Conservation (phyloP, 2,797 vertebrate species). For the Anabas testudineus region DNA sequence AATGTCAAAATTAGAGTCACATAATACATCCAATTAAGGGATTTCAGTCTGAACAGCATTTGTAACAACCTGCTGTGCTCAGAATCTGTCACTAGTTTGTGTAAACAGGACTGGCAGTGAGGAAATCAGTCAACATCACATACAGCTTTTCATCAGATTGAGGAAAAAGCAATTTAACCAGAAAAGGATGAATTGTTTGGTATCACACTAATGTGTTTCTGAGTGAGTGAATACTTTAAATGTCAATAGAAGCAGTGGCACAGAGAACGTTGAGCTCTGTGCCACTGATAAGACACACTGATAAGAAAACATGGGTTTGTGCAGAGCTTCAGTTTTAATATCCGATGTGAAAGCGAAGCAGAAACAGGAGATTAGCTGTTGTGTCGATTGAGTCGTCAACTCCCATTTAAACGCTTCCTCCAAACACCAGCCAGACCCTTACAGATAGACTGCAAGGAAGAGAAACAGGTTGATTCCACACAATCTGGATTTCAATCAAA, state of each 20-base stretch:
- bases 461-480: constrained; percentile 34
- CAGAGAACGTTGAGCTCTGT: constrained; percentile 10
- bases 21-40: constrained; percentile 10
- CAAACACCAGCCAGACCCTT: constrained; percentile 39
- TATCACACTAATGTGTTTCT: constrained; percentile 28
- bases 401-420: constrained; percentile 42
- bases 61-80: constrained; percentile 2
- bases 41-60: constrained; percentile 16
- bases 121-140: constrained; percentile 47
- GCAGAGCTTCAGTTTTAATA: constrained; percentile 51
- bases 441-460: constrained; percentile 51
- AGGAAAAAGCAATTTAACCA: constrained; percentile 54
- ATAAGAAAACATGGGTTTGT: constrained; percentile 44
- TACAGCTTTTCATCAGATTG: constrained; percentile 46
- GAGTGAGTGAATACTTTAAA: constrained; percentile 49
- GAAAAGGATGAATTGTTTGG: constrained; percentile 32
- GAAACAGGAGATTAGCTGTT: constrained; percentile 46
- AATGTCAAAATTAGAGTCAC: constrained; percentile 10
- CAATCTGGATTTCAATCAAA: constrained; percentile 59
- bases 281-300: constrained; percentile 20
- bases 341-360: constrained; percentile 42
- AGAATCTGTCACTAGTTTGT: constrained; percentile 16
- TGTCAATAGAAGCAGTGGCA: constrained; percentile 36
- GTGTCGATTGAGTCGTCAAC: constrained; percentile 43
- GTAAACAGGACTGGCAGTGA: constrained; percentile 7